Base-by-base conservation (phyloP, 2,797 vertebrate genomes). In the Falco concolor region DNA sequence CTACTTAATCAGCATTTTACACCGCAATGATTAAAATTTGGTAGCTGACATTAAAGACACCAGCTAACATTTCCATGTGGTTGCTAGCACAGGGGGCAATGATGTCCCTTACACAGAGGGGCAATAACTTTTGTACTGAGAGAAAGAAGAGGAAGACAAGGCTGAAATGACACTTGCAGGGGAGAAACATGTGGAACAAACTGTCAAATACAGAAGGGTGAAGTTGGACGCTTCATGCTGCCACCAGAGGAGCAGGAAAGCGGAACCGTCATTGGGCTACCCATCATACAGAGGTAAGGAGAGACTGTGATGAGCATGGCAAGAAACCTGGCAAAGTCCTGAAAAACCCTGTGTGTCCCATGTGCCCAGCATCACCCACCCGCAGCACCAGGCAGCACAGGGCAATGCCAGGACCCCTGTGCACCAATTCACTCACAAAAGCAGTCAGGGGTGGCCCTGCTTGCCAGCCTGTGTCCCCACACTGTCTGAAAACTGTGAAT, bases 231-330 rank as follows among this genome's bases (percentile, higher is more conserved):
- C 14, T 47, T 24, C 27, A 47, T 57, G 45, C 16, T 79, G 61
- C n/a, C 52, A 32, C 15, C 59, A 60, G 44, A 86, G 47, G 14
- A 79, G 36, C 27, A 63, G 54, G 57, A 79, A 84, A 86, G n/a
- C 45, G 77, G 59, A 72, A 13, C 10, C 3, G 0, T 56, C 2
- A 0, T 13, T 61, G 7, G 24, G 38, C 32, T 45, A 5, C 0
- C 0, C 16, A 6, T 24, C 20, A 27, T 20, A 14, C 5, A 32
- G 32, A 30, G 25, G 18, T n/a, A 75, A 75, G 34, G 30, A 47
- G 44, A 82, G 19, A 10, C 34, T 30, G 17, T 7, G 49, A 56
- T 5, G 5, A 72, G 24, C 4, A 8, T 1, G 5, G 20, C 18
- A 61, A 54, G 49, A 52, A 78, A 34, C 8, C 9, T 15, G 28